phyloP scores from a whole-genome alignment of 2,113 vertebrate genomes.

The Trogon melanurus region DNA sequence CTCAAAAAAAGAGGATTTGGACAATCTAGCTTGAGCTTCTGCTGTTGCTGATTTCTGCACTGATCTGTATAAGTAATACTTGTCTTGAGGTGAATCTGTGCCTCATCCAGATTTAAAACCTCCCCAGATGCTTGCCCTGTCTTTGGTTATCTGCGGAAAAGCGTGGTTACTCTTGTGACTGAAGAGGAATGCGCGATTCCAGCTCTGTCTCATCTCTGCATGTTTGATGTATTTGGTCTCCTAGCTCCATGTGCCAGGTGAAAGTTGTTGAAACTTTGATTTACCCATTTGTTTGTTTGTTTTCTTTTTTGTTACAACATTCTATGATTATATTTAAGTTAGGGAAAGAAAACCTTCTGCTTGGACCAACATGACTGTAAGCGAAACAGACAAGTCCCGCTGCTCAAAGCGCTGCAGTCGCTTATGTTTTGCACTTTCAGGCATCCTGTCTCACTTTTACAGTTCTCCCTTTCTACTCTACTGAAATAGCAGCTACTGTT shows the following conservation, averaged over 20 bases:
- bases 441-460: neutral
- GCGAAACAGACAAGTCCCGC: neutral
- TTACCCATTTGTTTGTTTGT: neutral
- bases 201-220: neutral
- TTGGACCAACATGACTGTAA: neutral
- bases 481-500: neutral
- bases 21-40: neutral
- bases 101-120: neutral
- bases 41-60: rapidly evolving
- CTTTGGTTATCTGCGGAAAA: neutral
- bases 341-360: neutral
- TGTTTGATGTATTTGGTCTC: neutral
- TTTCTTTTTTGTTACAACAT: neutral
- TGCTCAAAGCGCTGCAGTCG: neutral
- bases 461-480: neutral
- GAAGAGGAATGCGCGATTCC: neutral
- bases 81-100: neutral
- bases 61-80: too few relatives aligned
- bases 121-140: neutral
- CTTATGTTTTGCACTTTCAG: neutral
- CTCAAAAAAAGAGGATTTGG: neutral
- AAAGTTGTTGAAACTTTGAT: neutral
- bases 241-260: neutral
- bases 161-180: neutral
- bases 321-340: neutral